Evolutionary conservation across 2,113 vertebrate species (phyloP).

Genomic region (Tichodroma muraria): DNA sequence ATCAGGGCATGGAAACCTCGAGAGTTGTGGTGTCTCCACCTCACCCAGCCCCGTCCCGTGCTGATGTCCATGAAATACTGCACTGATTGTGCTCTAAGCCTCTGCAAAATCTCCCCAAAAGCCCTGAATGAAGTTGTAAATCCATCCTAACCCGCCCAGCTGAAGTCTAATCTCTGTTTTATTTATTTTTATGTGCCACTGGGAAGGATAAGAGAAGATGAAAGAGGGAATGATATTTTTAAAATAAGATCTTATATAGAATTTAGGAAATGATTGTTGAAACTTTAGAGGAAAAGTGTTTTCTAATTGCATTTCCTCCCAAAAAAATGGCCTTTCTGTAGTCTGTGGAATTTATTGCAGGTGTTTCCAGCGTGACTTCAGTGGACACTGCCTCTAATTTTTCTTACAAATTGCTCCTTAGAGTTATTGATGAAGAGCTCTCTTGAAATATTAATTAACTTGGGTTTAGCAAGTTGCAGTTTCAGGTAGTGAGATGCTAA

Average conservation of each 20-base stretch:
- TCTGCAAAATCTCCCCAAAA: background rate
- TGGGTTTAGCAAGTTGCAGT: background rate
- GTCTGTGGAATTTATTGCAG: background rate
- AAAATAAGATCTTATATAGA: background rate
- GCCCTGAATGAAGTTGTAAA: background rate
- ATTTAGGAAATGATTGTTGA: background rate
- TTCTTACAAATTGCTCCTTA: background rate
- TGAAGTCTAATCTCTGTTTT: background rate
- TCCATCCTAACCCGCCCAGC: background rate
- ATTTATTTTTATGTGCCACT: background rate
- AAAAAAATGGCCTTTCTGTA: background rate
- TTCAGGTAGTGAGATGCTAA: background rate
- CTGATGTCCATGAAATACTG: background rate
- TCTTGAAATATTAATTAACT: background rate
- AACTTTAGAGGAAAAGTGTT: background rate
- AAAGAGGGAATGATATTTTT: background rate
- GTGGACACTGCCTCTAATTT: background rate
- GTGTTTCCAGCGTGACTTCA: background rate
- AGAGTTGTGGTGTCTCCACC: background rate
- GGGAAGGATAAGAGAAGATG: background rate
- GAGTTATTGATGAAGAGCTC: background rate
- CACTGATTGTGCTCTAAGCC: background rate
- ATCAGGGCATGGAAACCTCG: background rate
- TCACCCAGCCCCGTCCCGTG: fast-evolving
- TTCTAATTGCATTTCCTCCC: background rate